Percentiles rank a stretch among this genome's conserved stretches.
These are phyloP conservation scores for Tetrao urogallus DNA, from an alignment of 2,113 vertebrate genomes.

Conservation along the genomic window DNA sequence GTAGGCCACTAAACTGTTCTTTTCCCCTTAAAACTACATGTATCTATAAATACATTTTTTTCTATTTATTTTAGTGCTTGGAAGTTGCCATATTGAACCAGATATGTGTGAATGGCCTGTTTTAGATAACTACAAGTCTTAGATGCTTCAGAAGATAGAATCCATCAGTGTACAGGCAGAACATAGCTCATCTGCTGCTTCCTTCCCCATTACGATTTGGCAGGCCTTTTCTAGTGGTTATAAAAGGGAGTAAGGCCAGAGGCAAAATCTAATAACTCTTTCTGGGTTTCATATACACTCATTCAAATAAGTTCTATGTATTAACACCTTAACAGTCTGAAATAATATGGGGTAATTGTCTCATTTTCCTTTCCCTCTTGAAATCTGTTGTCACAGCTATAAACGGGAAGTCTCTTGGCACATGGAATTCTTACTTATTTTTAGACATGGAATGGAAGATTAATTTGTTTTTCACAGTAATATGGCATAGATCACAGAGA, in stretches of 20 bases:
- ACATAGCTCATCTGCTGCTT: not conserved
- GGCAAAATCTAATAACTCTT: not conserved
- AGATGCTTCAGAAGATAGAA: not conserved
- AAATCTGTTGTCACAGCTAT: not conserved
- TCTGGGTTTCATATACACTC: not conserved
- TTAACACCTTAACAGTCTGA: not conserved
- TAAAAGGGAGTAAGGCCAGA: not conserved
- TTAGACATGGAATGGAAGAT: not conserved
- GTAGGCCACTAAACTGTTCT: not conserved
- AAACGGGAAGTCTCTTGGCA: not conserved
- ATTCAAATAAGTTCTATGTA: not conserved
- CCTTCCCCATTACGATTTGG: not conserved
- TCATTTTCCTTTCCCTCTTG: not conserved
- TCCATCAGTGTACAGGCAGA: not conserved
- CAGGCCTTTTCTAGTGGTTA: not conserved
- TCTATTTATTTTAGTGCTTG: not conserved
- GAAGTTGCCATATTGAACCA: not conserved
- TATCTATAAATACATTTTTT: slow-evolving; percentile 25
- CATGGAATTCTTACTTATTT: not conserved
- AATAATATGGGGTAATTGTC: not conserved
- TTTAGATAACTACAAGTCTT: not conserved
- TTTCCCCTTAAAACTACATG: not conserved
- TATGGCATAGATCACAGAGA: not conserved
- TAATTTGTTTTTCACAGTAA: not conserved
- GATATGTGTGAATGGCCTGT: not conserved